Conservation (phyloP, 2,797 vertebrate species). For the Channa striata region DNA sequence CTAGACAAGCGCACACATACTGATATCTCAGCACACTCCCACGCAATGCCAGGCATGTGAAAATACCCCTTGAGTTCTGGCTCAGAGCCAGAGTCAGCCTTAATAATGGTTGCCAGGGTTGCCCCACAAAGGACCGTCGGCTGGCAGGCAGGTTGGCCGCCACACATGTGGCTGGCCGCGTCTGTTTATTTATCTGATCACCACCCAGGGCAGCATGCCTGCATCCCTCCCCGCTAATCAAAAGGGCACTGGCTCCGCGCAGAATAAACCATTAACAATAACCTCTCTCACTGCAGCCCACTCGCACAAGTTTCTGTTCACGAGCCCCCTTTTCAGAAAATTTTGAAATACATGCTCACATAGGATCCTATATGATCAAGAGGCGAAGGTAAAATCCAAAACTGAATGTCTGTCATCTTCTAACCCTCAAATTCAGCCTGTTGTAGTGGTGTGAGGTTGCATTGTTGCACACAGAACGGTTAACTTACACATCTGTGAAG, state of each 20-base stretch:
- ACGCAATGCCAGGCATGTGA: slow-evolving; percentile 57
- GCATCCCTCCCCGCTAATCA: slow-evolving; percentile 28
- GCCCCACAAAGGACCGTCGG: slow-evolving; percentile 44
- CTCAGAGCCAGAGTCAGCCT: slow-evolving; percentile 45
- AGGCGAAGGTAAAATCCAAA: too few species aligned
- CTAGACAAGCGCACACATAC: slow-evolving; percentile 52
- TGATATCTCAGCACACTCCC: slow-evolving; percentile 33
- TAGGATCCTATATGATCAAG: too few species aligned
- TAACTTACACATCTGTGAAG: too few species aligned
- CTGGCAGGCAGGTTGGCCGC: slow-evolving; percentile 54
- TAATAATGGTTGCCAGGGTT: slow-evolving; percentile 60
- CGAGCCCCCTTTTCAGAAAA: too few species aligned
- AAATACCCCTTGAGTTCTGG: slow-evolving; percentile 58
- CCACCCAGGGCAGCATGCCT: slow-evolving; percentile 38
- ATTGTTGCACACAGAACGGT: too few species aligned
- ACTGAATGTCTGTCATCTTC: too few species aligned
- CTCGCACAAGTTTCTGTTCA: neutral
- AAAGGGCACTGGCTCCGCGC: slow-evolving; percentile 43
- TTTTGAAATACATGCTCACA: too few species aligned
- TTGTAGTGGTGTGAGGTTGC: too few species aligned
- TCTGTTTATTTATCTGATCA: slow-evolving; percentile 62
- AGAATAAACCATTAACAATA: slow-evolving; percentile 49
- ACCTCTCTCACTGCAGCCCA: slow-evolving; percentile 11
- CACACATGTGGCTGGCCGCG: slow-evolving; percentile 41
- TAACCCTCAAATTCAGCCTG: too few species aligned